phyloP scores from a whole-genome alignment of 2,888 invertebrate species.

The Palloptera scutellata region DNA sequence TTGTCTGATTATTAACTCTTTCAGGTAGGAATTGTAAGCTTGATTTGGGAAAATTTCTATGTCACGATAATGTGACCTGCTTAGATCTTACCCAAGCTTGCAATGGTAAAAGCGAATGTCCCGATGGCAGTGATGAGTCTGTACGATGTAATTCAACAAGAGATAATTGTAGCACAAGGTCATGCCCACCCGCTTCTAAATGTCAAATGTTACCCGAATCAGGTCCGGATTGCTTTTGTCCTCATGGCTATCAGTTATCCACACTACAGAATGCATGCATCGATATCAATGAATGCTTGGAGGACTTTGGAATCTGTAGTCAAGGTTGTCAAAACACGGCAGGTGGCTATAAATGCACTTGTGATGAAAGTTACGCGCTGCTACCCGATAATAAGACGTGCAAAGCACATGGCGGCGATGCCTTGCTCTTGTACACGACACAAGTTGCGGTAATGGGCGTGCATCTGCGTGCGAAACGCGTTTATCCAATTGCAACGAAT shows the following conservation, averaged over 20 bases:
- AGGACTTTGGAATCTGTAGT: slow-evolving; percentile 71
- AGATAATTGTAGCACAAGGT: slow-evolving; percentile 48
- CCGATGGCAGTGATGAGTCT: slow-evolving; percentile 72
- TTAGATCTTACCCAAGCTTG: slow-evolving; percentile 67
- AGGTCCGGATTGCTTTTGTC: slow-evolving; percentile 71
- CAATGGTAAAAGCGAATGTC: slow-evolving; percentile 68
- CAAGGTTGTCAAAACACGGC: slow-evolving; percentile 72
- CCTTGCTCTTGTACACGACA: slow-evolving; percentile 74
- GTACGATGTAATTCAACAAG: slow-evolving; percentile 55
- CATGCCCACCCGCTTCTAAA: slow-evolving; percentile 59
- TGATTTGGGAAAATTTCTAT: slow-evolving; percentile 66
- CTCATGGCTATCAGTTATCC: slow-evolving; percentile 57
- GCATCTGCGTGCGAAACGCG: slow-evolving; percentile 67
- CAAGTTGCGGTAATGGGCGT: slow-evolving; percentile 72
- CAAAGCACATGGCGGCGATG: slow-evolving; percentile 69
- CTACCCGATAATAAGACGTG: slow-evolving; percentile 68
- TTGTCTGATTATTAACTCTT: slow-evolving; percentile 1
- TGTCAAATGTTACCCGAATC: slow-evolving; percentile 64
- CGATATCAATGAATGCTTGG: slow-evolving; percentile 73
- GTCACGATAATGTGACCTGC: slow-evolving; percentile 68
- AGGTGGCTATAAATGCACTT: slow-evolving; percentile 71
- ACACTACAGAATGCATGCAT: slow-evolving; percentile 48
- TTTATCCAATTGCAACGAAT: slow-evolving; percentile 64
- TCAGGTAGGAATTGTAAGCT: slow-evolving; percentile 62
- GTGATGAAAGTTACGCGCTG: slow-evolving; percentile 69